These are phyloP conservation scores for Dascillus cervinus DNA, from an alignment of 2,888 invertebrate genomes.

Conservation along the genomic window DNA sequence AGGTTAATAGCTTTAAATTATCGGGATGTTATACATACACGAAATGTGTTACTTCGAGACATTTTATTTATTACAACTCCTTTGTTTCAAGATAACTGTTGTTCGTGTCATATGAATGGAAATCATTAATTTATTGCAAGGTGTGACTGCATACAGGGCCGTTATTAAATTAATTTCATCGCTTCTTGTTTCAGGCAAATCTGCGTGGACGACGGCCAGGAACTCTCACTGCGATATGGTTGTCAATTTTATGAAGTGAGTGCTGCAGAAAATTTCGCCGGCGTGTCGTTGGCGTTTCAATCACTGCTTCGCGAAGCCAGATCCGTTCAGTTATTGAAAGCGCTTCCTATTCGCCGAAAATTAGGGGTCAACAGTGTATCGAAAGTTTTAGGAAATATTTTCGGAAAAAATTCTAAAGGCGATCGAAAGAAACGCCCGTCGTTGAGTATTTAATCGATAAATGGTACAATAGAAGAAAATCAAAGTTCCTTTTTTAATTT, in stretches of 20 bases:
- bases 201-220: conserved; percentile 73
- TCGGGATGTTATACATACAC: too few species aligned
- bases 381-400: conserved; percentile 71
- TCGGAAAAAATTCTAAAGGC: conserved; percentile 69
- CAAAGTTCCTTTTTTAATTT: too few species aligned
- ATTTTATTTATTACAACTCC: too few species aligned
- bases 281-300: conserved; percentile 74
- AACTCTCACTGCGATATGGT: conserved; percentile 66
- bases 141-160: too few species aligned
- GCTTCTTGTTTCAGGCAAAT: conserved; percentile 53
- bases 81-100: too few species aligned
- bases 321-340: conserved; percentile 61
- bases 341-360: conserved; percentile 62
- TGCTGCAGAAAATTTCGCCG: conserved; percentile 74
- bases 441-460: conserved; percentile 57
- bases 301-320: conserved; percentile 67
- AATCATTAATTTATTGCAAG: too few species aligned
- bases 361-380: conserved; percentile 71
- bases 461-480: too few species aligned
- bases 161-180: conserved; percentile 2
- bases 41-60: too few species aligned
- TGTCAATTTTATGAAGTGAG: conserved; percentile 82
- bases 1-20: too few species aligned
- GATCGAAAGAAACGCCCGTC: conserved; percentile 72
- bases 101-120: too few species aligned